phyloP scores from a whole-genome alignment of 1,140 invertebrate species.

The Drosophila setifemur region DNA sequence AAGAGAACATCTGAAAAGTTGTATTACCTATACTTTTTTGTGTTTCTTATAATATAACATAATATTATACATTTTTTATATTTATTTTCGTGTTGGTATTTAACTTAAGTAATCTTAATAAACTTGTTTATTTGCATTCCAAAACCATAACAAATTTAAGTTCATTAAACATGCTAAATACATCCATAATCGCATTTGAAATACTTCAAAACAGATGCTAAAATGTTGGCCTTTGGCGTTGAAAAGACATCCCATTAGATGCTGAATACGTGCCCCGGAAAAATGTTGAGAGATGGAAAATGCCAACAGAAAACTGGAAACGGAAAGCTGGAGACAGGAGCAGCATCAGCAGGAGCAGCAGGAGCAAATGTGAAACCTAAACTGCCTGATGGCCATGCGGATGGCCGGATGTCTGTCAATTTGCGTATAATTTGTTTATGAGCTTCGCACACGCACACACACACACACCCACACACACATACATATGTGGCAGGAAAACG shows the following conservation, averaged over 20 bases:
- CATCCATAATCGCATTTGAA: too few relatives aligned
- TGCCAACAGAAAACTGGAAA: background rate
- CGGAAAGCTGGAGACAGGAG: background rate
- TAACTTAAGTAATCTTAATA: too few relatives aligned
- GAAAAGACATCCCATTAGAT: background rate
- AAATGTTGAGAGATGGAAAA: background rate
- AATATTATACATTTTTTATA: too few relatives aligned
- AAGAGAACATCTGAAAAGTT: too few relatives aligned
- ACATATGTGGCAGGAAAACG: background rate
- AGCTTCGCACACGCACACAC: conserved; percentile 48
- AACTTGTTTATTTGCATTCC: too few relatives aligned
- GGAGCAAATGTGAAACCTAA: conserved; percentile 14
- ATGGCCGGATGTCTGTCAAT: conserved; percentile 62
- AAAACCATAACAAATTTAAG: too few relatives aligned
- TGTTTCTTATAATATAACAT: too few relatives aligned
- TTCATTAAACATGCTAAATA: too few relatives aligned
- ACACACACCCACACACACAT: background rate
- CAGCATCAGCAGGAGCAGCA: too few relatives aligned
- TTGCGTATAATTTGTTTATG: conserved; percentile 79
- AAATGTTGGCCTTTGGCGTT: background rate
- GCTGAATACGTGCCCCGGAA: conserved; percentile 3
- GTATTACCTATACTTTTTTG: too few relatives aligned
- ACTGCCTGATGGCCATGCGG: conserved; percentile 27
- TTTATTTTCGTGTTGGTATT: too few relatives aligned
- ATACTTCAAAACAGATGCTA: too few relatives aligned